Evolutionary conservation across 2,888 invertebrate genomes (phyloP), one percentile per base, ranked within the genome.

Genomic region (Heteromyza rotundicornis): DNA sequence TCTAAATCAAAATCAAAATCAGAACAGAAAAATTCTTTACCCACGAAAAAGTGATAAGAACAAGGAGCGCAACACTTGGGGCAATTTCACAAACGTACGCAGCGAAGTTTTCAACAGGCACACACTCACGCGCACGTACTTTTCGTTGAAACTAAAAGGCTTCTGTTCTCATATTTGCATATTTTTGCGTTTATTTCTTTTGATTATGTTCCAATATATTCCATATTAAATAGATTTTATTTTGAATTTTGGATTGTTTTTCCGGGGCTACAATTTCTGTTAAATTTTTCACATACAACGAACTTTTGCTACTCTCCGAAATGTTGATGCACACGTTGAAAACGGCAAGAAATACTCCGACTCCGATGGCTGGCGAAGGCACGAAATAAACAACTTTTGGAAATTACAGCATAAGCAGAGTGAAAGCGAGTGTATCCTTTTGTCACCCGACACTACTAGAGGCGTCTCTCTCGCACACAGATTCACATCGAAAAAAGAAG

Each of bases 401-500:
- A 23, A 19, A 50, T 50, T 50, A 50, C 50, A n/a, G 27, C 17
- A 47, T 20, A 44, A 50, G 22, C 35, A 24, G 22, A 58, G 16
- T 44, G 16, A 57, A 27, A 32, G 14, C n/a, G 35, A 49, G 1
- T 1, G 17, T 22, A 47, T n/a, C 2, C 7, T 12, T 44, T 22
- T 3, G 8, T 27, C 14, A 5, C n/a, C n/a, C n/a, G 32, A 12
- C 12, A 24, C 7, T 2, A 2, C 2, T 60, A 24, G 14, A 36
- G 35, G 17, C 24, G 55, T 56, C 61, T 53, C 57, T 14, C 44
- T 57, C 57, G 44, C 44, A 22, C 61, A 20, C n/a, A n/a, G n/a
- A n/a, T n/a, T n/a, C n/a, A n/a, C n/a, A n/a, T n/a, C n/a, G n/a
- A n/a, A n/a, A n/a, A n/a, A n/a, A n/a, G n/a, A n/a, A n/a, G n/a